Evolutionary conservation across 2,797 vertebrate species (phyloP).

Genomic region (Rhabdophis nuchalis): DNA sequence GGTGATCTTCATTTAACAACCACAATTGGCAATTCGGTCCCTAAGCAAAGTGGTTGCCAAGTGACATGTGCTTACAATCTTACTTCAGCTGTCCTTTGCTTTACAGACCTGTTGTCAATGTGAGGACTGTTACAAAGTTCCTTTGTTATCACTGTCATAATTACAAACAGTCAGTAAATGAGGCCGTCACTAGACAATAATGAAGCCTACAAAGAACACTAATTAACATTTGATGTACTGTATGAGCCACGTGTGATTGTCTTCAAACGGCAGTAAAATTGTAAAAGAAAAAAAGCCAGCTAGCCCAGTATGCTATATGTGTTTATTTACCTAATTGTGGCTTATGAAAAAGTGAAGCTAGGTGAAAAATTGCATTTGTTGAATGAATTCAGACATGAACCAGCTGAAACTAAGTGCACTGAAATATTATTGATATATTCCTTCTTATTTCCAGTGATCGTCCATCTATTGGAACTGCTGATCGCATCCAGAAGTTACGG

Average conservation of each 20-base stretch:
- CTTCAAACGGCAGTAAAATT: neutral
- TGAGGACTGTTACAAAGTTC: neutral
- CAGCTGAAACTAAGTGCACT: no score
- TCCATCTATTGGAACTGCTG: conserved; percentile 67
- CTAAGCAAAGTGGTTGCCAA: neutral
- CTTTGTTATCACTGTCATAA: neutral
- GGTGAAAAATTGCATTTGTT: neutral
- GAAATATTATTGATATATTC: neutral
- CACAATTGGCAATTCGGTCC: neutral
- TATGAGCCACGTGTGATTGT: neutral
- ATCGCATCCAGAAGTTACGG: conserved; percentile 89
- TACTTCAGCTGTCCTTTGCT: neutral
- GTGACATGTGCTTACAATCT: neutral
- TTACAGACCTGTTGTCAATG: neutral
- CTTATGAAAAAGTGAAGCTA: neutral
- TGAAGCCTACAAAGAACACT: neutral
- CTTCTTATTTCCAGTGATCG: conserved; percentile 64
- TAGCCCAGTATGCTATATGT: neutral
- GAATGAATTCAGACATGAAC: neutral
- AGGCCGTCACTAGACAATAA: neutral
- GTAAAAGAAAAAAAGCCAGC: neutral
- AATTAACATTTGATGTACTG: neutral
- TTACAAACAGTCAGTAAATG: neutral
- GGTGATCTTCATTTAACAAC: neutral
- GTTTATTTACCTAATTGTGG: neutral